These are phyloP conservation scores for Carposina sasakii DNA, from an alignment of 1,140 invertebrate species.

Conservation along the genomic window DNA sequence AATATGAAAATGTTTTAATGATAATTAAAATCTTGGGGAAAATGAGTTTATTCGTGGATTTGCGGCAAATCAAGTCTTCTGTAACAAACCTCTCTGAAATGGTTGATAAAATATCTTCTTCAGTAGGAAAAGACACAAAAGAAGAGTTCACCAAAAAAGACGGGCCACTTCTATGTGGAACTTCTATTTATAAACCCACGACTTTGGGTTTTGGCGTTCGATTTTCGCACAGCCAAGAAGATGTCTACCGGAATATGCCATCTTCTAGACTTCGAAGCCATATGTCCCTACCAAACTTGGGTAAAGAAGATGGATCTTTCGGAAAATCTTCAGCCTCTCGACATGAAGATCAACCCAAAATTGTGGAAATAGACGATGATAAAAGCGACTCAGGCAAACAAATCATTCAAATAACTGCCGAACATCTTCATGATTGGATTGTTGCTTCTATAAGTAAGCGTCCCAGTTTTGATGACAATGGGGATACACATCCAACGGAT, in stretches of 20 bases:
- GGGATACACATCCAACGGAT: constrained; percentile 60
- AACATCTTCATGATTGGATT: constrained; percentile 53
- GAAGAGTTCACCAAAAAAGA: constrained; percentile 29
- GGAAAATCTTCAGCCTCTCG: constrained; percentile 35
- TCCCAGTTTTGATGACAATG: constrained; percentile 58
- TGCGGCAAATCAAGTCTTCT: constrained; percentile 61
- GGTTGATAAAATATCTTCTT: constrained; percentile 63
- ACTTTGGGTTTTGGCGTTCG: constrained; percentile 58
- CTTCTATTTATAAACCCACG: constrained; percentile 54
- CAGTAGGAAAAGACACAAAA: constrained; percentile 45
- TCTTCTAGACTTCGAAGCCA: constrained; percentile 59
- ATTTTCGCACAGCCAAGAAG: constrained; percentile 60
- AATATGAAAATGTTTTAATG: not conserved
- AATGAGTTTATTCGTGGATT: constrained; percentile 67
- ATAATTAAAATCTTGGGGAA: too few relatives aligned
- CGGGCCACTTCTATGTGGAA: constrained; percentile 29
- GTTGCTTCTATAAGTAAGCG: constrained; percentile 48
- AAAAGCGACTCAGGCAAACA: constrained; percentile 24
- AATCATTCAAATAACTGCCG: constrained; percentile 36
- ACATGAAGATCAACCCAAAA: constrained; percentile 37
- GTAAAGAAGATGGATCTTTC: constrained; percentile 39
- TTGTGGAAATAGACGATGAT: constrained; percentile 55
- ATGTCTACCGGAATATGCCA: constrained; percentile 54
- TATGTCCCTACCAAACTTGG: constrained; percentile 61
- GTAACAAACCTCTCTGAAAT: constrained; percentile 63